These are phyloP conservation scores for Tachyglossus aculeatus DNA, from an alignment of 2,797 vertebrate genomes.

Conservation along the genomic window DNA sequence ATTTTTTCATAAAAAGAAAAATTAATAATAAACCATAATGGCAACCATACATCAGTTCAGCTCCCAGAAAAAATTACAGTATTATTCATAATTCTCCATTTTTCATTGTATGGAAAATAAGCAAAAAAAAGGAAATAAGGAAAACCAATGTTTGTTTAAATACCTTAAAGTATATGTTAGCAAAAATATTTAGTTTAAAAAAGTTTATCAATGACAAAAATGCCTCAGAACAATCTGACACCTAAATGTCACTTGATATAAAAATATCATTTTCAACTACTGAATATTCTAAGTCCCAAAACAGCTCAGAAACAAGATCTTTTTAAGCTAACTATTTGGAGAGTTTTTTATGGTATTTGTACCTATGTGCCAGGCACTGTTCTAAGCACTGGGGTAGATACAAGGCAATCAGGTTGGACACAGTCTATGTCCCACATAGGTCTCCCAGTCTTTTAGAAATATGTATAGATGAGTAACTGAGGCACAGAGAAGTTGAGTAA, in stretches of 20 bases:
- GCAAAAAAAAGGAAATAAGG: not conserved
- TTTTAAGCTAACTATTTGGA: not conserved
- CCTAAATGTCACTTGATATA: slow-evolving; percentile 18
- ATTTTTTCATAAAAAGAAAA: slow-evolving; percentile 47
- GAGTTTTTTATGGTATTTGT: too few species aligned
- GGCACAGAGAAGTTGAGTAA: too few species aligned
- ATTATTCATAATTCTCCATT: slow-evolving; percentile 55
- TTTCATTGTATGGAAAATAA: slow-evolving; percentile 50
- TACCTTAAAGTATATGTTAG: slow-evolving; percentile 45
- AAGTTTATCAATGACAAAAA: too few species aligned
- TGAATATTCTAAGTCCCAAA: not conserved
- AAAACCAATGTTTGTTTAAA: slow-evolving; percentile 54
- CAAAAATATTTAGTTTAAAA: slow-evolving; percentile 51
- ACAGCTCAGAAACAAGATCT: not conserved
- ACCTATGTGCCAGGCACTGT: too few species aligned
- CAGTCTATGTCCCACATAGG: too few species aligned
- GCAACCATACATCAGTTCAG: slow-evolving; percentile 65
- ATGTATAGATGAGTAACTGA: too few species aligned
- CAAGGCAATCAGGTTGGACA: too few species aligned
- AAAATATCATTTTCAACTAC: not conserved
- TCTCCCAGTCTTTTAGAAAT: too few species aligned
- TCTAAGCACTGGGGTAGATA: too few species aligned
- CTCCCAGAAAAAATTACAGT: slow-evolving; percentile 64
- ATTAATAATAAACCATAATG: slow-evolving; percentile 70
- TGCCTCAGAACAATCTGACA: slow-evolving; percentile 11